phyloP scores from a whole-genome alignment of 2,113 vertebrate genomes.

The Indicator maculatus region DNA sequence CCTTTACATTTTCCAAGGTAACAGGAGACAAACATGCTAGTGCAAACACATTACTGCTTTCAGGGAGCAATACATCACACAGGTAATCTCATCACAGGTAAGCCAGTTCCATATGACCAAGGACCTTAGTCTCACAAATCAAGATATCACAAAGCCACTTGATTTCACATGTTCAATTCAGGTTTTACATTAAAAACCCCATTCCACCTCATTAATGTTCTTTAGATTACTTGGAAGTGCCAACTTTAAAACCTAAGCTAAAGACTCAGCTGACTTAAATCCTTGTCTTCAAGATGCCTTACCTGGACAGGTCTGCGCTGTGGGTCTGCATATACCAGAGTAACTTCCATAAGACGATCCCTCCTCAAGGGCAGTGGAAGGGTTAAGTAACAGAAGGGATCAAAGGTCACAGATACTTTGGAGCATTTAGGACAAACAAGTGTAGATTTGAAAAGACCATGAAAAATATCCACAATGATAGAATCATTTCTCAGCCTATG shows the following conservation, averaged over 20 bases:
- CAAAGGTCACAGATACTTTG: slow-evolving; percentile 97
- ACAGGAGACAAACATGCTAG: accelerated
- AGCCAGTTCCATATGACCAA: not conserved
- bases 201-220: not conserved
- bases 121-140: not conserved
- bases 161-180: not conserved
- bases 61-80: not conserved
- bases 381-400: slow-evolving; percentile 98
- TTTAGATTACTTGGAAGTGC: not conserved
- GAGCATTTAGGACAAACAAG: slow-evolving; percentile 95
- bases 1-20: not conserved
- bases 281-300: slow-evolving; percentile 12
- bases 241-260: not conserved
- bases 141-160: not conserved
- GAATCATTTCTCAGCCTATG: slow-evolving; percentile 97
- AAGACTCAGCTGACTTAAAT: not conserved
- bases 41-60: not conserved
- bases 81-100: not conserved
- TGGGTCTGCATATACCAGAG: slow-evolving; percentile 88
- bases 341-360: slow-evolving; percentile 92
- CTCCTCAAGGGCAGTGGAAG: slow-evolving; percentile 96
- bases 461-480: slow-evolving; percentile 99
- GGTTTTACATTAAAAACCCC: not conserved
- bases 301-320: slow-evolving; percentile 89
- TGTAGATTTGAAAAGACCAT: slow-evolving; percentile 98